Percentiles rank a stretch among this genome's conserved stretches.
phyloP scores from a whole-genome alignment of 2,113 vertebrate genomes.

The Pandion haliaetus region DNA sequence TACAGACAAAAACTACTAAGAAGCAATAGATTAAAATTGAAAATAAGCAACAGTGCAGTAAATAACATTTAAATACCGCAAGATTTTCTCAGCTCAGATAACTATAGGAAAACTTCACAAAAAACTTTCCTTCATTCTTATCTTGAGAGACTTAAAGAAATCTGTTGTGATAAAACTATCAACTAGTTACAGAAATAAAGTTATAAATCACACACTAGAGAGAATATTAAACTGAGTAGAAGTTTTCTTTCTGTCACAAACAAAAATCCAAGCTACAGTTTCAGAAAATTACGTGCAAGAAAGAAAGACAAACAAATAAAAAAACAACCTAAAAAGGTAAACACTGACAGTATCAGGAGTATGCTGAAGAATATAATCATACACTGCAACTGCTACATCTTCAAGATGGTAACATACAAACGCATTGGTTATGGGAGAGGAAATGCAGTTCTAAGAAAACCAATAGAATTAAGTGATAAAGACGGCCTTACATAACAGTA shows the following conservation, averaged over 20 bases:
- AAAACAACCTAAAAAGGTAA: not conserved
- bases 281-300: not conserved
- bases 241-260: not conserved
- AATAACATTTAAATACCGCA: not conserved
- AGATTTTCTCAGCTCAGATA: not conserved
- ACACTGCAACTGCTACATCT: not conserved
- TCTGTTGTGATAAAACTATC: not conserved
- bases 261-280: not conserved
- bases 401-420: not conserved
- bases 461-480: not conserved
- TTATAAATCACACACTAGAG: not conserved
- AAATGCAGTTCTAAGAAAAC: not conserved
- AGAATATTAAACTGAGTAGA: not conserved
- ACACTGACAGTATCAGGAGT: not conserved
- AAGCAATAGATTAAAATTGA: not conserved
- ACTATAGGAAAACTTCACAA: not conserved
- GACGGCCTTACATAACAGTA: not conserved
- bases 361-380: not conserved
- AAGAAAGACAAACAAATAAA: not conserved
- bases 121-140: not conserved
- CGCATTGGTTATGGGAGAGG: not conserved
- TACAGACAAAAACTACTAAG: not conserved
- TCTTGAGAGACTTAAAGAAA: not conserved
- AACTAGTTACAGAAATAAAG: not conserved
- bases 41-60: not conserved